Base-by-base conservation (phyloP, 23 tunicate species). In the Diplosoma virens region DNA sequence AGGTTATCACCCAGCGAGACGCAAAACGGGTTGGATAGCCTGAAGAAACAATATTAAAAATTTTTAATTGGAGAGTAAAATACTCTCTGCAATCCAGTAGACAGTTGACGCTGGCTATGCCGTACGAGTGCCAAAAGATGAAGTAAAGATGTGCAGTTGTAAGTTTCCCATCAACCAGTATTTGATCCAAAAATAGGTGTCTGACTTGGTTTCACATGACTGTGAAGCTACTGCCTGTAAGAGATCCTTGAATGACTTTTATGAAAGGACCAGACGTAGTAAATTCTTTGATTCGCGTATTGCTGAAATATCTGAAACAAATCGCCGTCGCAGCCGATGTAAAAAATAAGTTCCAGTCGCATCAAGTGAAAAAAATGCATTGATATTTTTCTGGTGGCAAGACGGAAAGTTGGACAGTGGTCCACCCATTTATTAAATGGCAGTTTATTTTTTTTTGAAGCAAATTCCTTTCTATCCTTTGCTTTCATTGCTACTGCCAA, bases 211-310 rank as follows among this genome's bases (percentile, higher is more conserved):
- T 67, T 50, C 35, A 26, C 35, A 33, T 25, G 52, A 67, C 21
- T 67, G 74, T 27, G 74, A 50, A 16, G 74, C 74, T 17, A 22
- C 7, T 16, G n/a, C 25, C 35, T 21, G 6, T 67, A 23, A 23
- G 3, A 35, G 2, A 7, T 33, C 52, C 3, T 23, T 67, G 6
- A 67, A 67, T 21, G 74, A 67, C 3, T 17, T 17, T 67, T 11
- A 33, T 79, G 69, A 76, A 66, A 35, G 83, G 83, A 21, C 83
- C 77, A 4, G 76, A 79, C 45, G 41, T 79, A 77, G 69, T 46
- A 9, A 79, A 66, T 47, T 37, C 27, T 7, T 61, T 79, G 63
- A 18, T 79, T 1, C 46, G 45, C 22, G 76, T 66, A 3, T 34
- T 79, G 46, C 27, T 53, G 32, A 34, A 77, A 4, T 79, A 67